Percentiles rank a stretch among this genome's conserved stretches.
These are phyloP conservation scores for Eulemur rubriventer DNA, from an alignment of 2,797 vertebrate genomes.

Conservation along the genomic window DNA sequence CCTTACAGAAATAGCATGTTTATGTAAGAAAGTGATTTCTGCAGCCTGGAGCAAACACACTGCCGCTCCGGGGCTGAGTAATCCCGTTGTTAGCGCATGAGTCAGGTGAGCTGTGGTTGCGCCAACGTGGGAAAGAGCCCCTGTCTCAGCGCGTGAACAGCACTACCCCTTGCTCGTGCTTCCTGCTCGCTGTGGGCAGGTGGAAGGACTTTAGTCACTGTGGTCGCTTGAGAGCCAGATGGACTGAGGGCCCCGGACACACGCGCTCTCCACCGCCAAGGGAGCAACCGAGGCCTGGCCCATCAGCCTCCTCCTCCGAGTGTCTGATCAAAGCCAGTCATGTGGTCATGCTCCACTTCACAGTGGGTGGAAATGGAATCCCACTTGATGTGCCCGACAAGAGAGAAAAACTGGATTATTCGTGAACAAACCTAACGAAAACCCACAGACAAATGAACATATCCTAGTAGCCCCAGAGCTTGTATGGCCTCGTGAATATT, in stretches of 20 bases:
- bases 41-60: fast-evolving
- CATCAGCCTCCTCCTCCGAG: not conserved
- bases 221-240: not conserved
- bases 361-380: not conserved
- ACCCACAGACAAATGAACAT: too few species aligned
- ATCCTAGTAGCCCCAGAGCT: fast-evolving
- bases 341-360: not conserved
- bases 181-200: not conserved
- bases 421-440: not conserved
- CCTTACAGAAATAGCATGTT: slow-evolving; percentile 79
- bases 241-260: fast-evolving
- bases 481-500: too few species aligned
- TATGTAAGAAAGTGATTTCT: slow-evolving; percentile 56
- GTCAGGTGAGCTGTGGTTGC: not conserved
- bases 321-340: not conserved
- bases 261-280: fast-evolving
- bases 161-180: not conserved
- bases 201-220: not conserved
- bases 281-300: fast-evolving
- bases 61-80: not conserved
- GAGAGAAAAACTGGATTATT: not conserved
- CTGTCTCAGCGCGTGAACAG: fast-evolving
- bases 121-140: not conserved
- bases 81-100: fast-evolving
- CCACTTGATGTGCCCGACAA: fast-evolving